Evolutionary conservation across 2,888 invertebrate genomes (phyloP).

Genomic region (Phoenoteleia sp.): DNA sequence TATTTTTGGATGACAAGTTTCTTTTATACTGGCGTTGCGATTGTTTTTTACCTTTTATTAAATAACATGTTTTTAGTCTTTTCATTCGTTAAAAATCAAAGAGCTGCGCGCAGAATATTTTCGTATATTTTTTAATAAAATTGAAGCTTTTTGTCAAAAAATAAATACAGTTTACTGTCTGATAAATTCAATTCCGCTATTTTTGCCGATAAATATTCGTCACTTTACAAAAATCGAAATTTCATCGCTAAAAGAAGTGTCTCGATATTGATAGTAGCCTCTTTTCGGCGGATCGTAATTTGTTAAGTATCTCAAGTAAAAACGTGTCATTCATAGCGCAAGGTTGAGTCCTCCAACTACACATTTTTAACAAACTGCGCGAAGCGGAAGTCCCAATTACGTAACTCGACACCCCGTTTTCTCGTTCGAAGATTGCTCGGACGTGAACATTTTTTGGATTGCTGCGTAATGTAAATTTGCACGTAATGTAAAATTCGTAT

Average conservation of each 20-base stretch:
- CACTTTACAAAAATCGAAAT: conserved; percentile 2
- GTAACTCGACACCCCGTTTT: neutral
- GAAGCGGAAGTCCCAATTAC: neutral
- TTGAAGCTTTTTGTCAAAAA: conserved; percentile 2
- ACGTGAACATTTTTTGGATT: neutral
- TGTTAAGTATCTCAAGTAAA: too few species aligned
- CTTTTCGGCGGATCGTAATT: too few species aligned
- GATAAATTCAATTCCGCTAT: conserved; percentile 1
- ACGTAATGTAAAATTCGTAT: neutral
- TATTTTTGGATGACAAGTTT: conserved; percentile 7
- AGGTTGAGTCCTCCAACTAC: neutral
- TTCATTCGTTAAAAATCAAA: neutral
- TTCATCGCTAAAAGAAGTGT: neutral
- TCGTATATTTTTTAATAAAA: neutral
- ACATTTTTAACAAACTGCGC: too few species aligned
- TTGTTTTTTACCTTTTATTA: neutral
- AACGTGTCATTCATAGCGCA: too few species aligned
- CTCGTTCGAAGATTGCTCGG: neutral
- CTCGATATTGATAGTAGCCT: neutral
- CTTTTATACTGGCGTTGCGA: neutral
- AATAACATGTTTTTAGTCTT: neutral
- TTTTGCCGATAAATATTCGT: neutral
- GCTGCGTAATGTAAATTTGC: neutral
- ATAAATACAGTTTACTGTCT: neutral
- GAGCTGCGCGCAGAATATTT: neutral